Evolutionary conservation across 2,113 vertebrate genomes (phyloP).

Genomic region (Nerophis lumbriciformis): DNA sequence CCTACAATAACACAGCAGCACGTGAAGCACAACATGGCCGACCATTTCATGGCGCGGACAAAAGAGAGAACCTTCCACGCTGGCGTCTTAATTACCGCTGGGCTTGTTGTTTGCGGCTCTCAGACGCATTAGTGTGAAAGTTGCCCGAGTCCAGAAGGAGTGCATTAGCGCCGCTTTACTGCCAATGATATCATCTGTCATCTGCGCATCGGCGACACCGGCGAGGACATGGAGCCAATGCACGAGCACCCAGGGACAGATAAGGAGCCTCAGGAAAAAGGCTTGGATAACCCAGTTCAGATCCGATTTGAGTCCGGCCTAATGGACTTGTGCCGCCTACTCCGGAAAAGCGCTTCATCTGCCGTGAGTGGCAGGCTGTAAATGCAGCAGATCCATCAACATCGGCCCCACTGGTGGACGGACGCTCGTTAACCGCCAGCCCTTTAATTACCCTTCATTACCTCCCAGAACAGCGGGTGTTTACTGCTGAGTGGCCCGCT

Average conservation of each 20-base stretch:
- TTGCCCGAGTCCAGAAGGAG: constrained; percentile 19
- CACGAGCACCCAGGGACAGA: constrained; percentile 68
- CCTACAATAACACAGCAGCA: constrained; percentile 41
- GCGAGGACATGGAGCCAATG: constrained; percentile 64
- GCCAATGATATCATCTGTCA: constrained; percentile 58
- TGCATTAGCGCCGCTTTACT: constrained; percentile 62
- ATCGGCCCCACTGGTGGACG: constrained; percentile 57
- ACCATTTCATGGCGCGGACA: constrained; percentile 6
- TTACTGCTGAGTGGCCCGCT: constrained; percentile 51
- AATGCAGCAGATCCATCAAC: constrained; percentile 70
- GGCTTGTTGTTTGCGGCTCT: constrained; percentile 29
- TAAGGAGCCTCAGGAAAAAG: constrained; percentile 72
- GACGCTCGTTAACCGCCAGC: constrained; percentile 65
- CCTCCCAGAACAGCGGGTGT: constrained; percentile 55
- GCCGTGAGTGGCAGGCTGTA: constrained; percentile 70
- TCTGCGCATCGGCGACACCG: constrained; percentile 51
- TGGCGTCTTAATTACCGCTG: constrained; percentile 28
- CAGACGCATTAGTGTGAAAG: constrained; percentile 47
- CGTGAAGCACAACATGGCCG: constrained; percentile 42
- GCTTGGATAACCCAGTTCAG: constrained; percentile 63
- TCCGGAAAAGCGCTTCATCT: constrained; percentile 71
- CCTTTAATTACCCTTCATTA: constrained; percentile 75
- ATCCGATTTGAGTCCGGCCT: constrained; percentile 70
- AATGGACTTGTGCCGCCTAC: constrained; percentile 73
- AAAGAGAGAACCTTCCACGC: neutral